Conservation (phyloP, 2,888 invertebrate species). For the Dusona sp. region DNA sequence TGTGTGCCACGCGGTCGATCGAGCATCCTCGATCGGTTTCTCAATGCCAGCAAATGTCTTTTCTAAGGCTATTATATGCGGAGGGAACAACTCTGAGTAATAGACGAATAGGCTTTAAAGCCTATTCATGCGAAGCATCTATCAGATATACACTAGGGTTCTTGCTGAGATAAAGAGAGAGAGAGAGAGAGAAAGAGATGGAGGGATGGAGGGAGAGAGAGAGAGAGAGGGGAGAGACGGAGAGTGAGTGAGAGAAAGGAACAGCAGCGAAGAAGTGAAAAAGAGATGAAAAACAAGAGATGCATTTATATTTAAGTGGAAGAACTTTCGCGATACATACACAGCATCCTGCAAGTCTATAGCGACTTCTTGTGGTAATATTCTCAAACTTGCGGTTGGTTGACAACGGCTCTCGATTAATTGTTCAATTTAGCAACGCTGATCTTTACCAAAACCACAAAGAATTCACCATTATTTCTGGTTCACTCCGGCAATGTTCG, state of each 20-base stretch:
- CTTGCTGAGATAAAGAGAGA: neutral
- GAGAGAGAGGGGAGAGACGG: no score
- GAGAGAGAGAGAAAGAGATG: neutral
- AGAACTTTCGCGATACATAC: slow-evolving; percentile 35
- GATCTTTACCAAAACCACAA: neutral
- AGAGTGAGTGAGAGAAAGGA: neutral
- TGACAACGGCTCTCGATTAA: slow-evolving; percentile 50
- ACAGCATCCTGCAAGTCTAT: slow-evolving; percentile 31
- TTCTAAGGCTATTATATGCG: slow-evolving; percentile 49
- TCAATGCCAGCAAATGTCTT: slow-evolving; percentile 49
- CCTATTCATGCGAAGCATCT: slow-evolving; percentile 9
- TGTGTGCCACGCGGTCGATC: slow-evolving; percentile 84
- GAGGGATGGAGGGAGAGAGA: neutral
- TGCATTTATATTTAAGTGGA: slow-evolving; percentile 23
- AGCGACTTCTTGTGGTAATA: slow-evolving; percentile 29
- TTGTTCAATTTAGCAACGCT: slow-evolving; percentile 15
- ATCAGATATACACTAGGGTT: neutral
- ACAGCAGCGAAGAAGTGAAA: neutral
- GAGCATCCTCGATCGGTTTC: slow-evolving; percentile 78
- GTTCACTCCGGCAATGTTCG: no score
- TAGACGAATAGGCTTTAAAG: slow-evolving; percentile 8
- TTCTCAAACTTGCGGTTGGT: slow-evolving; percentile 8
- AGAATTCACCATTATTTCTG: neutral
- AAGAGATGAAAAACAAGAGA: slow-evolving; percentile 14
- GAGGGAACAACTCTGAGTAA: slow-evolving; percentile 11